Base-by-base conservation (phyloP, 2,888 invertebrate genomes). In the Cheilosia pagana region DNA sequence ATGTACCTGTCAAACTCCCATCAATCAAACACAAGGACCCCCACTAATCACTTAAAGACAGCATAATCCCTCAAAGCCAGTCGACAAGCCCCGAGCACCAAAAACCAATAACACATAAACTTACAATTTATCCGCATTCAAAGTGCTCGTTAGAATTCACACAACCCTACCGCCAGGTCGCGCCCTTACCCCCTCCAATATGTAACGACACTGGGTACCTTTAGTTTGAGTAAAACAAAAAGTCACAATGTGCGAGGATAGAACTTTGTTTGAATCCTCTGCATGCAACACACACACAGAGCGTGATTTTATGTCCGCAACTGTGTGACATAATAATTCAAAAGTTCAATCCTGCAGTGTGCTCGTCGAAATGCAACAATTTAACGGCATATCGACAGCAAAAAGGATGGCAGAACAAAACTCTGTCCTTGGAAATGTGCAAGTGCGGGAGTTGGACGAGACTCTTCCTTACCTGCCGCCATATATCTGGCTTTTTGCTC, bases 281-380 rank as follows among this genome's bases (percentile, higher is more conserved):
- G 78, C 78, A 83, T 74, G 72, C 78, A 63, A 72, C 50, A 63
- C 45, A 67, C 57, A 72, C 50, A 63, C 53, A 67, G 41, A 78
- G 39, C 16, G 63, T 79, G 79, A 74, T 74, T 82, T 77, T 62
- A 67, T 48, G 62, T 45, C 59, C 68, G 43, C 68, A 50, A 68
- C 78, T 83, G 62, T 75, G 75, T 79, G 83, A 60, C 83, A 76
- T 45, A 85, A 81, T 81, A 85, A 85, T 85, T 85, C 75, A 85
- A 76, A 76, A 85, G 71, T 81, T 71, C 85, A 85, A 81, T 75
- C 81, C 81, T 81, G 50, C 14, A 53, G 48, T 39, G 55, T 39
- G 35, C 55, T 57, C 31, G 59, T 55, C 31, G 35, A 62, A 81
- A 76, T 85, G 81, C 85, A 85, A 85, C 85, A 81, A 81, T 85